A percentile compares a stretch with the other conserved stretches of the same genome.
Conservation (phyloP, 2,888 invertebrate species). For the Onchidella celtica region DNA sequence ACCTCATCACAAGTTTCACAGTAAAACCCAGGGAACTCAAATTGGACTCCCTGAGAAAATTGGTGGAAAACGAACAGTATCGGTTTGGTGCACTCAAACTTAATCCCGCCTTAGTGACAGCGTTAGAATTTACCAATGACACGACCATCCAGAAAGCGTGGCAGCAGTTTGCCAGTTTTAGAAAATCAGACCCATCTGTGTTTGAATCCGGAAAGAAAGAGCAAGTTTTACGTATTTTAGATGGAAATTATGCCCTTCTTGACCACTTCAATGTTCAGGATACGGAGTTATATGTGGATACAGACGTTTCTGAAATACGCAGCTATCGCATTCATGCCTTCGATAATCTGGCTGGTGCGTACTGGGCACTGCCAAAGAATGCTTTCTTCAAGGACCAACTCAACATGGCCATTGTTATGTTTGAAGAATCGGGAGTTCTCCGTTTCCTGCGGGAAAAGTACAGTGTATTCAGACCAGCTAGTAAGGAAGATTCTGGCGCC, state of each 20-base stretch:
- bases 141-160: neutral
- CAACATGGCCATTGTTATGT: neutral
- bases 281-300: neutral
- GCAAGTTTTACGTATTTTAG: neutral
- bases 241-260: constrained; percentile 17
- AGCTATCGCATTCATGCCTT: neutral
- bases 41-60: constrained; percentile 8
- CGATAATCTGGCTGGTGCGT: neutral
- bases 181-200: neutral
- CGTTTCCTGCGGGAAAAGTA: neutral
- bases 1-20: neutral
- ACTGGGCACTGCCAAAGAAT: neutral
- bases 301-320: neutral
- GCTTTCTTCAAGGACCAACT: neutral
- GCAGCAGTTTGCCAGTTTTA: neutral
- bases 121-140: constrained; percentile 1
- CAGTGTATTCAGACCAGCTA: no score
- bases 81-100: neutral
- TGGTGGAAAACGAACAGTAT: constrained; percentile 11
- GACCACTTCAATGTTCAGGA: neutral
- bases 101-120: neutral
- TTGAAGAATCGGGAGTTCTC: constrained; percentile 4
- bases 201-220: neutral
- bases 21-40: neutral
- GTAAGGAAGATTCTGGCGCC: neutral